Percentiles rank a stretch among this genome's conserved stretches.
Conservation (phyloP, 1,140 invertebrate species). For the Calliphora vicina region DNA sequence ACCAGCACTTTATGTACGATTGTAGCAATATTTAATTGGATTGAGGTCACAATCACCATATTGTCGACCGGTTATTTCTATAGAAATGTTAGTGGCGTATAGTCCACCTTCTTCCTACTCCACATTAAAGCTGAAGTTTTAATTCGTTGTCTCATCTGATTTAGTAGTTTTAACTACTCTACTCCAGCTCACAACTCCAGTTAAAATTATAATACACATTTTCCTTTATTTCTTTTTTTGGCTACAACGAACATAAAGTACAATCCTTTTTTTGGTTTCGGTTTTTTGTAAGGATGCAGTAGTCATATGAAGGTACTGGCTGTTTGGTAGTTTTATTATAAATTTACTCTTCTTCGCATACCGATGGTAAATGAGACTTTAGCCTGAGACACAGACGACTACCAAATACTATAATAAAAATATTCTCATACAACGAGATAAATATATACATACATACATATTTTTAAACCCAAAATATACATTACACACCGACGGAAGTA, state of each 20-base stretch:
- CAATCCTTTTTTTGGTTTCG: not conserved
- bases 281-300: not conserved
- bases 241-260: not conserved
- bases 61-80: too few relatives aligned
- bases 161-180: not conserved
- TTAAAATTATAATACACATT: not conserved
- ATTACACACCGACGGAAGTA: constrained; percentile 26
- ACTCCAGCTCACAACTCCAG: not conserved
- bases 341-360: not conserved
- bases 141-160: not conserved
- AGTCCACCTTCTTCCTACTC: too few relatives aligned
- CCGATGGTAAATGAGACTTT: too few relatives aligned
- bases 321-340: not conserved
- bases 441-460: not conserved
- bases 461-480: not conserved
- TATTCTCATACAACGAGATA: not conserved
- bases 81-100: too few relatives aligned
- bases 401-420: not conserved
- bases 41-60: too few relatives aligned
- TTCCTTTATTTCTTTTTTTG: not conserved
- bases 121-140: not conserved
- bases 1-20: too few relatives aligned
- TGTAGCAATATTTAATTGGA: too few relatives aligned
- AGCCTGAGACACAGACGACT: not conserved
- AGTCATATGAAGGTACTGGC: not conserved